Evolutionary conservation across 2,888 invertebrate species (phyloP).

Genomic region (Kryphioiulus occultus): DNA sequence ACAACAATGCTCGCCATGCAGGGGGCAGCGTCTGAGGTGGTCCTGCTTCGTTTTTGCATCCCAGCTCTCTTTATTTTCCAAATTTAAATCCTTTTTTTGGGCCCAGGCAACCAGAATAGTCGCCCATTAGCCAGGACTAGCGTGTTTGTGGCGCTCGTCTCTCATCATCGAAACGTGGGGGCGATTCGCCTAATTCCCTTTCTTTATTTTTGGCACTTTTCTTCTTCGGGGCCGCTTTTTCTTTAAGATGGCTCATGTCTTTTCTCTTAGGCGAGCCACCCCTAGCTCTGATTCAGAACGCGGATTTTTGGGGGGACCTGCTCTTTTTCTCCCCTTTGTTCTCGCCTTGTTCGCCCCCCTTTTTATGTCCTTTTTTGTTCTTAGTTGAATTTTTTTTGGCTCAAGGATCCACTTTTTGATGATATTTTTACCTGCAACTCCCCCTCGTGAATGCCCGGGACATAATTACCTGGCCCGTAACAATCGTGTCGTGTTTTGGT

Average conservation of each 20-base stretch:
- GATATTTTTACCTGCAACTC: neutral
- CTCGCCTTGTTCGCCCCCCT: neutral
- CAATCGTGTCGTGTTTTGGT: conserved; percentile 39
- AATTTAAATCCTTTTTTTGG: conserved; percentile 21
- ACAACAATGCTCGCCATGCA: conserved; percentile 2
- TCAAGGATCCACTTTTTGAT: conserved; percentile 24
- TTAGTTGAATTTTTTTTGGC: neutral
- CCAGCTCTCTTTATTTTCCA: conserved; percentile 1
- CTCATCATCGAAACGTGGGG: conserved; percentile 40
- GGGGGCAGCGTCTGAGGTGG: conserved; percentile 27
- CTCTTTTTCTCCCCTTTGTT: neutral
- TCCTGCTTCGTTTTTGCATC: neutral
- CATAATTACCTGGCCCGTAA: conserved; percentile 39
- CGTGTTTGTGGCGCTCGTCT: conserved; percentile 4
- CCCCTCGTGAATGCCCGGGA: conserved; percentile 25
- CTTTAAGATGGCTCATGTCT: conserved; percentile 24
- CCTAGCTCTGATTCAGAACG: neutral
- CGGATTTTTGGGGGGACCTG: neutral
- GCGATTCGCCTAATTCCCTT: conserved; percentile 17
- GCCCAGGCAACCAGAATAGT: neutral
- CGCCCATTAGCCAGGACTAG: neutral
- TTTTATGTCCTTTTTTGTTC: neutral
- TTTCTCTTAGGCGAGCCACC: neutral
- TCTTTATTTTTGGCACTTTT: conserved; percentile 37
- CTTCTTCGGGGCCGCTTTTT: neutral